Base-by-base conservation (phyloP, 2,797 vertebrate species). In the Myotis findleyi region DNA sequence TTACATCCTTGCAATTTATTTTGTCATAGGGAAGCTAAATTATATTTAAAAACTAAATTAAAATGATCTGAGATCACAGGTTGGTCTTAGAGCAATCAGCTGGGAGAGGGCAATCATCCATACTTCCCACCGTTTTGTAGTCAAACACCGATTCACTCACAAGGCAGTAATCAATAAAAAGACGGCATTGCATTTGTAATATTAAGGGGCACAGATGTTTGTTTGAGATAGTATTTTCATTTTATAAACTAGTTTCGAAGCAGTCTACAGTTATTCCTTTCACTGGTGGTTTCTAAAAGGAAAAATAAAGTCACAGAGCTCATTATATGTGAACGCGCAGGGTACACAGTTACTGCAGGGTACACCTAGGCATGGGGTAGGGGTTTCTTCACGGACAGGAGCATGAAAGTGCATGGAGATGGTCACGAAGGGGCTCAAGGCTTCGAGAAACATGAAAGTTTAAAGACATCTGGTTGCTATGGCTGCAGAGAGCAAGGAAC, bases 171-270 rank as follows among this genome's bases (percentile, higher is more conserved):
- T 44, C 57, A 21, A 13, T 57, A 49, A 33, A 64, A 83, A 93
- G 84, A 83, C 0, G 83, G 44, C 27, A 57, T 53, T n/a, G 21
- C 49, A 25, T 17, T 25, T 79, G 21, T 36, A 20, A 33, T 13
- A 44, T 33, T 77, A 85, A 92, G 64, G 59, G 27, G 13, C 30
- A 73, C 6, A 38, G 91, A 18, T 1, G 3, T 20, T 41, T 82
- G 36, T 36, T 64, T 51, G 66, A 75, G 69, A 85, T 10, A 51
- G 44, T n/a, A 49, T 20, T 80, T 75, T 62, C 44, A 79, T 75
- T 69, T 55, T 53, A 36, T 36, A 75, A 91, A 93, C 38, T 53
- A 25, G 82, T n/a, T 87, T 57, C 57, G n/a, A 80, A 94, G 53
- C 21, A 4, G 6, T n/a, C 80, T 27, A 86, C 16, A 62, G 41